A percentile compares a stretch with the other conserved stretches of the same genome.
Evolutionary conservation across 2,113 vertebrate species (phyloP).

Genomic region (Pungitius pungitius): DNA sequence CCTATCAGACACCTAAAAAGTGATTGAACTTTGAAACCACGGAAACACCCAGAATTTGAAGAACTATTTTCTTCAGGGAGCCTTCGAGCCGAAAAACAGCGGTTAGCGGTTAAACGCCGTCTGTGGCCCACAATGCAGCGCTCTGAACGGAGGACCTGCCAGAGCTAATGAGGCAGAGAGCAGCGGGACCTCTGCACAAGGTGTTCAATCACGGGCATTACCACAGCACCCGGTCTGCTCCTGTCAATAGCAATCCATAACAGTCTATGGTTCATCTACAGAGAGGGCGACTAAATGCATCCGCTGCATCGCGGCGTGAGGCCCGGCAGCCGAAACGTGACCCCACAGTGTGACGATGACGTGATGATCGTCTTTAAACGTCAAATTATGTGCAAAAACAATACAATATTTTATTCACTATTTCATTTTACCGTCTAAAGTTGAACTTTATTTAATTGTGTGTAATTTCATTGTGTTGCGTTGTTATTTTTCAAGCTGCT

Average conservation of each 20-base stretch:
- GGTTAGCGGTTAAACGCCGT: conserved; percentile 58
- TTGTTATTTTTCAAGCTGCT: not conserved
- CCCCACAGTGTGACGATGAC: conserved; percentile 8
- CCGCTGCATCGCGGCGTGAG: conserved; percentile 9
- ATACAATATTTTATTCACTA: too few species aligned
- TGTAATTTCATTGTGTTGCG: not conserved
- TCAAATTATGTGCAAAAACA: too few species aligned
- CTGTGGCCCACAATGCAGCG: conserved; percentile 65
- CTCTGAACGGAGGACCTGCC: conserved; percentile 66
- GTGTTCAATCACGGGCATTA: conserved; percentile 80
- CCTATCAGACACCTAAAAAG: not conserved
- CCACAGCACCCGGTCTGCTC: conserved; percentile 60
- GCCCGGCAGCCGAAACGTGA: conserved; percentile 3
- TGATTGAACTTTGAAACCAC: too few species aligned
- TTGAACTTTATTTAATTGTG: not conserved
- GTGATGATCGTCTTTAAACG: not conserved
- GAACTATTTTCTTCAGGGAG: not conserved
- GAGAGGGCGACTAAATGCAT: conserved; percentile 33
- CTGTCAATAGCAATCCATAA: conserved; percentile 73
- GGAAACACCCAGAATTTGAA: not conserved
- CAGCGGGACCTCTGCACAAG: conserved; percentile 69
- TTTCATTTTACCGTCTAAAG: not conserved
- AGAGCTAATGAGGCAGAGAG: conserved; percentile 77
- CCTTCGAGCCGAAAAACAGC: not conserved
- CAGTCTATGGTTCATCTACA: conserved; percentile 57